These are phyloP conservation scores for Ichneumoninae sp. DNA, from an alignment of 2,888 invertebrate species.

Conservation along the genomic window DNA sequence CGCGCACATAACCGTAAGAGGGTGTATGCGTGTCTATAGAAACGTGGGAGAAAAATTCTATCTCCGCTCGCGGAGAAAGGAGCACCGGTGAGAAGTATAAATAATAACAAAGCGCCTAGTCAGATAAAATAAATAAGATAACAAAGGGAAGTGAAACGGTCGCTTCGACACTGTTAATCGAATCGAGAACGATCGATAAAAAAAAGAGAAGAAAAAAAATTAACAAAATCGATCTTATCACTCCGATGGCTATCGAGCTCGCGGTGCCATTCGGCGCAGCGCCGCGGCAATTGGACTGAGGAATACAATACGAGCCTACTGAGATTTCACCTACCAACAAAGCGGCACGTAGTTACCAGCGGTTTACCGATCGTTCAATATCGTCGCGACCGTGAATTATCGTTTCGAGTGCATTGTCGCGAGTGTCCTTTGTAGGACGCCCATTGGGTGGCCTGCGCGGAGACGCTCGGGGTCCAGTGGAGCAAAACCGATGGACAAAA, in stretches of 20 bases:
- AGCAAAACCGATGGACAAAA: slow-evolving; percentile 66
- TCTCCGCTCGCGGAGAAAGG: not conserved
- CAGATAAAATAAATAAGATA: slow-evolving; percentile 41
- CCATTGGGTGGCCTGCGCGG: slow-evolving; percentile 69
- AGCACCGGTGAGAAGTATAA: slow-evolving; percentile 11
- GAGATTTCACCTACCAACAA: slow-evolving; percentile 2
- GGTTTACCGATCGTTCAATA: slow-evolving; percentile 16
- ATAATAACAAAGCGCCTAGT: slow-evolving; percentile 25
- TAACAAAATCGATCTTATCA: slow-evolving; percentile 39
- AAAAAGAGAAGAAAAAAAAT: not conserved
- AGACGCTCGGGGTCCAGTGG: not conserved
- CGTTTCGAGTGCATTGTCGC: slow-evolving; percentile 18
- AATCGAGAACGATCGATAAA: slow-evolving; percentile 33
- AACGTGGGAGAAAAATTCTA: slow-evolving; percentile 19
- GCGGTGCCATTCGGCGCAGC: slow-evolving; percentile 5
- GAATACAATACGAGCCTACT: not conserved
- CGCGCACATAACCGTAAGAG: not conserved
- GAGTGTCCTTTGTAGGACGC: slow-evolving; percentile 68
- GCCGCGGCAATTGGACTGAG: not conserved
- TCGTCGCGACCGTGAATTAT: slow-evolving; percentile 17
- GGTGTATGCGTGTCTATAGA: not conserved
- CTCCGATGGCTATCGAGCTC: slow-evolving; percentile 26
- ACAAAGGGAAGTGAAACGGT: slow-evolving; percentile 32
- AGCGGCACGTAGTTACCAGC: not conserved
- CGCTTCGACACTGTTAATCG: slow-evolving; percentile 7